Conservation (phyloP, 2,797 vertebrate species). For the Protosalanx chinensis region DNA sequence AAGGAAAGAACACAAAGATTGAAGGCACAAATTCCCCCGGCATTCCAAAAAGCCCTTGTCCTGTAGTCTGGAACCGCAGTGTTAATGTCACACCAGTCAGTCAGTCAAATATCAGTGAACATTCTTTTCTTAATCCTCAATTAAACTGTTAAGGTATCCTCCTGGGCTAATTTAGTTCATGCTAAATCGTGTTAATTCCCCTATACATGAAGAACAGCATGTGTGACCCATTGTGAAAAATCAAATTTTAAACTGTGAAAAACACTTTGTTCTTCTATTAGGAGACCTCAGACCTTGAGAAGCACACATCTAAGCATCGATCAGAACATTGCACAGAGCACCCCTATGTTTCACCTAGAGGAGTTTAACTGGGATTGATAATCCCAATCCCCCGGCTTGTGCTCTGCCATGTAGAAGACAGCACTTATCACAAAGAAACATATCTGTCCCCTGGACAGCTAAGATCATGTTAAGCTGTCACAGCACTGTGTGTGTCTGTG, state of each 20-base stretch:
- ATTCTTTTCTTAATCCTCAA: background rate
- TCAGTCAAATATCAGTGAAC: background rate
- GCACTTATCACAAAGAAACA: slow-evolving; percentile 40
- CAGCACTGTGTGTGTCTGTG: slow-evolving; percentile 18
- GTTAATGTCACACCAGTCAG: slow-evolving; percentile 5
- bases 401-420: slow-evolving; percentile 24
- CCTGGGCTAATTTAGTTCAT: background rate
- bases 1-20: slow-evolving; percentile 20
- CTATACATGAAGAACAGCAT: background rate
- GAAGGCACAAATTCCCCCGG: slow-evolving; percentile 27
- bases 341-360: background rate
- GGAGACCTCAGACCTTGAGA: background rate
- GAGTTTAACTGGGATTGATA: slow-evolving; percentile 3
- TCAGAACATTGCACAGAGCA: background rate
- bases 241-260: background rate
- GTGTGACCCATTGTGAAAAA: background rate
- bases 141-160: background rate
- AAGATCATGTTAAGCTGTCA: slow-evolving; percentile 25
- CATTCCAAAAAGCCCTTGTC: slow-evolving; percentile 16
- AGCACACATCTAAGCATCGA: background rate
- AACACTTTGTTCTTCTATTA: background rate
- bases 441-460: slow-evolving; percentile 29
- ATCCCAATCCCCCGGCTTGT: slow-evolving; percentile 22
- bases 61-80: slow-evolving; percentile 19
- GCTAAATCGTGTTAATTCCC: background rate